Conservation (phyloP, 2,113 vertebrate species). For the Natator depressus region DNA sequence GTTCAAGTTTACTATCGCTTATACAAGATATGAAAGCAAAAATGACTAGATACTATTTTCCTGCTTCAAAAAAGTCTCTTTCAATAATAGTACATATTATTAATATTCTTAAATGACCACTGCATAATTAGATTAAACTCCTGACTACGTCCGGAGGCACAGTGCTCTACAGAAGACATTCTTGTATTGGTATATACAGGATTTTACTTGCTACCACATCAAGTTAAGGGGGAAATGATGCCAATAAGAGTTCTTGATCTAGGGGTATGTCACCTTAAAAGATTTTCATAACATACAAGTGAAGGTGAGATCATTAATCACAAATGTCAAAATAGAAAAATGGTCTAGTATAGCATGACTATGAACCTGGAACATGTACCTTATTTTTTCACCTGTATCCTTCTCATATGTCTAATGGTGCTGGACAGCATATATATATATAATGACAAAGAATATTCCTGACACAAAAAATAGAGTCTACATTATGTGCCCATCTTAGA, state of each 20-base stretch:
- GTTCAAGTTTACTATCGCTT: background rate
- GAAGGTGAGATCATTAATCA: background rate
- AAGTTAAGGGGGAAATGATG: background rate
- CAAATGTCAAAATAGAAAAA: background rate
- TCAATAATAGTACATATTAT: background rate
- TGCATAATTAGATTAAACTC: background rate
- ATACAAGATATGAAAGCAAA: background rate
- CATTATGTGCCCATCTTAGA: background rate
- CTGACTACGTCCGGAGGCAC: background rate
- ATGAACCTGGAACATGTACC: background rate
- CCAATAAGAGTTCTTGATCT: background rate
- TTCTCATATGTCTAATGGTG: background rate
- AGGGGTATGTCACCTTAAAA: background rate
- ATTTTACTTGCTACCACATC: background rate
- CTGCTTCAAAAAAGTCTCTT: background rate
- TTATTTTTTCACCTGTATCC: background rate
- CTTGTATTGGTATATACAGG: background rate
- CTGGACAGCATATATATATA: background rate
- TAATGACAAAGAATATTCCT: background rate
- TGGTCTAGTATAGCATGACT: background rate
- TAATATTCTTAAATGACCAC: background rate
- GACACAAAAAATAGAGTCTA: background rate
- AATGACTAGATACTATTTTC: background rate
- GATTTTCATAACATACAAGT: fast-evolving
- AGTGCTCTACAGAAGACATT: background rate